Evolutionary conservation across 2,888 invertebrate genomes (phyloP).

Genomic region (Blastobasis lacticolella): DNA sequence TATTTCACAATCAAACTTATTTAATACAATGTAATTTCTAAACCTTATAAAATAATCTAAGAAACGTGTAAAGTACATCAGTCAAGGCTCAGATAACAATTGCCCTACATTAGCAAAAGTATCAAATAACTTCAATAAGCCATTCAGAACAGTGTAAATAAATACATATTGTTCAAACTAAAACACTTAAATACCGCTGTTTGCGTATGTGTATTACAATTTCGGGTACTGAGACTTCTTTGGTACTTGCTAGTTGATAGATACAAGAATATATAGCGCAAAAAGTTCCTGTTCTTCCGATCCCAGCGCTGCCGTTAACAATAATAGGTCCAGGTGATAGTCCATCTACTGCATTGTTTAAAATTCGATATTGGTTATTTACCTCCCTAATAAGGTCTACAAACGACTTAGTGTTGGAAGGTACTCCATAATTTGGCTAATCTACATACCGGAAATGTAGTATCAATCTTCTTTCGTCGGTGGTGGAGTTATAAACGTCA

Average conservation of each 20-base stretch:
- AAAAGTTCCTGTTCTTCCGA: no score
- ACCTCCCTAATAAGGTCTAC: background rate
- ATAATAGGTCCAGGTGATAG: background rate
- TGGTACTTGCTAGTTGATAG: no score
- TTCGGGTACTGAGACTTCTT: no score
- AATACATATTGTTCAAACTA: no score
- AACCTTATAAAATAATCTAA: background rate
- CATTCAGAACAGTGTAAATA: no score
- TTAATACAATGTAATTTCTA: background rate
- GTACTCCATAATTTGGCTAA: no score
- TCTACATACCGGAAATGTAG: background rate
- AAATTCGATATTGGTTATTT: background rate
- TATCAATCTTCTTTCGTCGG: background rate
- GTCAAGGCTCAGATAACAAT: background rate
- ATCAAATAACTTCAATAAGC: background rate
- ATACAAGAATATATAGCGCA: no score
- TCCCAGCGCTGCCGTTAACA: background rate
- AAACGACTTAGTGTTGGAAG: background rate
- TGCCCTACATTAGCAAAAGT: background rate
- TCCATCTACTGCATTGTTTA: background rate
- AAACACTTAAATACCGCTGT: no score
- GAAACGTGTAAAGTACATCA: constrained; percentile 1
- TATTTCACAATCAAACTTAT: no score
- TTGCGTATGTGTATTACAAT: background rate
- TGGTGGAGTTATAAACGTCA: background rate